Conservation (phyloP, 1,140 invertebrate species). For the Kradibia gibbosae region DNA sequence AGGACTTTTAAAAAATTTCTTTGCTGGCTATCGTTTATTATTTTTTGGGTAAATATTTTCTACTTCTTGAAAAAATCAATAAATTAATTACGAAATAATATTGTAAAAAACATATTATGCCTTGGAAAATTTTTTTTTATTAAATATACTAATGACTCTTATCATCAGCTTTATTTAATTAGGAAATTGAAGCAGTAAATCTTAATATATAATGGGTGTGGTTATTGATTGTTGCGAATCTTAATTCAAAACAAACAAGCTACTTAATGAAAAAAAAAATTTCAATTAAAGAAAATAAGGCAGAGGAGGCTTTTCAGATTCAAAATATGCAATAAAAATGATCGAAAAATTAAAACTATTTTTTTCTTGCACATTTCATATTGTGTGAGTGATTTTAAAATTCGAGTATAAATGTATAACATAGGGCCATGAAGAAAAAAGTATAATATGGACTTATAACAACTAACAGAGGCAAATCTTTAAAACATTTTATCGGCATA, state of each 20-base stretch:
- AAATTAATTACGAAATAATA: too few relatives aligned
- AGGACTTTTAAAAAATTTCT: too few relatives aligned
- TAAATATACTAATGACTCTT: too few relatives aligned
- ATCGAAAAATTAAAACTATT: not conserved
- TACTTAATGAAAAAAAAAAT: not conserved
- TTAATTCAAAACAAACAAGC: not conserved
- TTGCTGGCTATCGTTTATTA: too few relatives aligned
- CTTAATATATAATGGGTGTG: not conserved
- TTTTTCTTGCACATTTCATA: constrained; percentile 1
- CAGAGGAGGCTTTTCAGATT: not conserved
- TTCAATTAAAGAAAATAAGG: not conserved
- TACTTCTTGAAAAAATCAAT: too few relatives aligned
- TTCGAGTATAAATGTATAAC: not conserved
- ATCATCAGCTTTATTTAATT: not conserved
- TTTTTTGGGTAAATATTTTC: too few relatives aligned
- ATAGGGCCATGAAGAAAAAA: not conserved
- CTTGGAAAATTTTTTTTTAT: too few relatives aligned
- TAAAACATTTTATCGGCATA: constrained; percentile 22
- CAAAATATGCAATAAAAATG: not conserved
- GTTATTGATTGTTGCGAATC: not conserved
- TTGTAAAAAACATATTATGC: too few relatives aligned
- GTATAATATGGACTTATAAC: not conserved
- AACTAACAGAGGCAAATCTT: constrained; percentile 38
- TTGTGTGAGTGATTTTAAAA: constrained; percentile 33
- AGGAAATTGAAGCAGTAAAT: not conserved